Conservation (phyloP, 2,797 vertebrate genomes). For the Mycteria americana region DNA sequence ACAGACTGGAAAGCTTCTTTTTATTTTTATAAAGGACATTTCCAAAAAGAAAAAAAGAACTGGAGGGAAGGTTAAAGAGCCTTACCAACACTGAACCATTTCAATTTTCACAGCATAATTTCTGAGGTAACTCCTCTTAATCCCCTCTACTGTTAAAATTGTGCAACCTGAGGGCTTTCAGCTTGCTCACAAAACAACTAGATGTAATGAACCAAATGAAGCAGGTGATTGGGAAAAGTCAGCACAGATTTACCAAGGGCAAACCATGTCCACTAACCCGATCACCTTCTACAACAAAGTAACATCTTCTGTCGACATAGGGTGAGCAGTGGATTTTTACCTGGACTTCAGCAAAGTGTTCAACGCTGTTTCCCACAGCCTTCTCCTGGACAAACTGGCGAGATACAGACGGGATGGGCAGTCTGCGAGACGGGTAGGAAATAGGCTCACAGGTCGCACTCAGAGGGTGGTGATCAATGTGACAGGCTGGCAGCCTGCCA, state of each 20-base stretch:
- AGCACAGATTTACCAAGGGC: not conserved
- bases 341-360: not conserved
- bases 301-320: accelerated
- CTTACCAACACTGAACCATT: not conserved
- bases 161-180: not conserved
- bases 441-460: not conserved
- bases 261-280: not conserved
- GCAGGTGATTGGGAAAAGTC: not conserved
- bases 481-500: not conserved
- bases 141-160: not conserved
- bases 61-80: not conserved
- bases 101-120: not conserved
- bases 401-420: not conserved
- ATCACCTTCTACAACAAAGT: not conserved
- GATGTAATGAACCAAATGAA: not conserved
- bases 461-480: not conserved
- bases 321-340: not conserved
- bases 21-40: not conserved
- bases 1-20: not conserved
- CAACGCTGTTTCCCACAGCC: not conserved
- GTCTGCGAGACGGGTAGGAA: not conserved
- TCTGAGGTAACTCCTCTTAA: not conserved
- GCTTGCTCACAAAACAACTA: not conserved
- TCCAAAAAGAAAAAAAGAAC: not conserved
- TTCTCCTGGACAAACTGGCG: not conserved